Evolutionary conservation across 2,888 invertebrate species (phyloP), one percentile per base, ranked within the genome.

Genomic region (Pandemis heparana): DNA sequence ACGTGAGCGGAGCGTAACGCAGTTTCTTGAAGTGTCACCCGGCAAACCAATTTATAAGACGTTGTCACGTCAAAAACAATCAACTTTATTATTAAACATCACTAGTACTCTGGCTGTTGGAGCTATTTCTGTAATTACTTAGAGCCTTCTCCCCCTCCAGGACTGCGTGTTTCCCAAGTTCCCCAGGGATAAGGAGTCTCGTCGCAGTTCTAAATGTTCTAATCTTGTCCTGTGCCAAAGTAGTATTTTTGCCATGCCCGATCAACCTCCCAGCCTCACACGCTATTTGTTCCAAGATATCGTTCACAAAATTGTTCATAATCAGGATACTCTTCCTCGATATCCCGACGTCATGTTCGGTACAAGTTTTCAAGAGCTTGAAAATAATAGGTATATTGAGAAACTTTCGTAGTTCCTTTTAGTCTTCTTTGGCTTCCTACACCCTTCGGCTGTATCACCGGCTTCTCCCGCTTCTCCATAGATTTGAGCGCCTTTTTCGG

Each of bases 281-380:
- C 0, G 96, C 96, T 61, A 97, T 96, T 61, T 96, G 95, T 84
- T 97, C 97, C 81, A 97, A 94, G 81, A 97, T 96, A 79, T 97
- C 97, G 79, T 96, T 96, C 0, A 97, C 96, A 76, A 97, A 97
- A 80, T 95, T 96, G 87, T 97, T 96, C 96, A 97, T 96, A 77
- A 97, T 96, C 79, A 94, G 87, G 96, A 97, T 97, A 0, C 96
- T 96, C 79, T 96, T 96, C 38, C 95, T 95, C 0, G 96, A 96
- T 68, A 97, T 96, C 0, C 96, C 96, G 56, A 96, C 92, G 0
- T 96, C 96, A 0, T 95, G 95, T 77, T 96, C 95, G 0, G 81
- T 77, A 0, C 96, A 94, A 78, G 95, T 95, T 79, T 95, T 95
- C 74, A 97, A 81, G 5, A 96, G 86, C 78, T 96, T 96, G 89